phyloP scores from a whole-genome alignment of 1,140 invertebrate genomes.

The Drosophila pachea region DNA sequence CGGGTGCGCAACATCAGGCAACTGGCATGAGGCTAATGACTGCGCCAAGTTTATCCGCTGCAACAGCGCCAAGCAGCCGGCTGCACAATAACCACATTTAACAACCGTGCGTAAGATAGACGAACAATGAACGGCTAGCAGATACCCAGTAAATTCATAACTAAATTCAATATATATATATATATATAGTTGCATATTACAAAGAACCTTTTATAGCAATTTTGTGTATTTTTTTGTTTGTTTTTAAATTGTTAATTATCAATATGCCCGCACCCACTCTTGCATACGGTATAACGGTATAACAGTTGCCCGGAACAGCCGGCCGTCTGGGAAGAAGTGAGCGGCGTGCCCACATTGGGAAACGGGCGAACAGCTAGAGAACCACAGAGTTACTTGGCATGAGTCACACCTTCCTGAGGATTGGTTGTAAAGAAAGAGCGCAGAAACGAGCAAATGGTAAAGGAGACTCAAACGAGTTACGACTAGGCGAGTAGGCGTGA shows the following conservation, averaged over 20 bases:
- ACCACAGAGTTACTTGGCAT: conserved; percentile 34
- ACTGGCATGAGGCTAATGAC: conserved; percentile 44
- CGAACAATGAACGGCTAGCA: neutral
- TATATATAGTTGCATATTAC: no score
- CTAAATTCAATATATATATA: no score
- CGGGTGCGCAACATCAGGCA: conserved; percentile 41
- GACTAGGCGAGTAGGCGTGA: conserved; percentile 55
- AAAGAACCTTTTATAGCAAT: no score
- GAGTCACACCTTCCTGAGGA: conserved; percentile 58
- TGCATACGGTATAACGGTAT: conserved; percentile 10
- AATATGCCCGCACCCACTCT: neutral
- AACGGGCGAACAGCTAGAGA: conserved; percentile 37
- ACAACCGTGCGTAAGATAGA: conserved; percentile 5
- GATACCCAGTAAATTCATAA: conserved; percentile 5
- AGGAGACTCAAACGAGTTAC: conserved; percentile 68
- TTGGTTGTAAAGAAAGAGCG: conserved; percentile 59
- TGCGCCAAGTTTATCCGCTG: conserved; percentile 47
- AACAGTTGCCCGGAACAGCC: conserved; percentile 37
- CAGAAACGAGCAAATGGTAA: conserved; percentile 58
- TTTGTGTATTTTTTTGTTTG: neutral
- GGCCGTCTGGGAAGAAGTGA: conserved; percentile 42
- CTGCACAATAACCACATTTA: conserved; percentile 26
- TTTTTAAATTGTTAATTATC: neutral
- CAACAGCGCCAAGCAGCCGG: conserved; percentile 45
- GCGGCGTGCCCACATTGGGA: conserved; percentile 46